phyloP scores from a whole-genome alignment of 30 jellyfish, hydroid and myxozoan genomes.

The Turritopsis dohrnii region DNA sequence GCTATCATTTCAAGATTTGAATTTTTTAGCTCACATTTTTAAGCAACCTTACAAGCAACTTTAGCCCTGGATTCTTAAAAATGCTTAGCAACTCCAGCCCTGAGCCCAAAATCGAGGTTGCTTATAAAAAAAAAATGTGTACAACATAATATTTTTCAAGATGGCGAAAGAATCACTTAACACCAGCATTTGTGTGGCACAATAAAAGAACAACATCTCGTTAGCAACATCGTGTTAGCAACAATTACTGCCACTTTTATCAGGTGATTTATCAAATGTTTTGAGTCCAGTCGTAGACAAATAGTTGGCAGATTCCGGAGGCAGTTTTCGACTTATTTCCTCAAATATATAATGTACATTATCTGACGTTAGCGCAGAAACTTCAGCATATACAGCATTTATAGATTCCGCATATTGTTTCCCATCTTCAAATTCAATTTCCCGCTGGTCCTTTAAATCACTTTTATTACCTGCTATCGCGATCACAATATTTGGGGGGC shows the following conservation, averaged over 20 bases:
- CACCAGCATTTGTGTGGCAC: background rate
- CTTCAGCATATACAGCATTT: constrained; percentile 73
- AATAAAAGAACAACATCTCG: background rate
- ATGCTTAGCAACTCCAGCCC: no score
- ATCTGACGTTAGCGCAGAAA: constrained; percentile 83
- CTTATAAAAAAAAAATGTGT: background rate
- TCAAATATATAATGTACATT: constrained; percentile 59
- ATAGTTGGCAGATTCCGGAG: constrained; percentile 25
- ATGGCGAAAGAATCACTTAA: background rate
- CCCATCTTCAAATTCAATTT: constrained; percentile 52
- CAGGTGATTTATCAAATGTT: background rate
- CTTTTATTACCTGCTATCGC: constrained; percentile 87
- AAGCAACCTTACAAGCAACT: no score
- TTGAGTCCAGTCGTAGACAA: constrained; percentile 1
- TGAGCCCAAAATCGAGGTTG: background rate
- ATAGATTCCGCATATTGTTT: constrained; percentile 62
- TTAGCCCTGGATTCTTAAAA: no score
- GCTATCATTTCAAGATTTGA: no score
- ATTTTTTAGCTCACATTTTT: no score
- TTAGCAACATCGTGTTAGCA: no score
- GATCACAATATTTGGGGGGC: constrained; percentile 68
- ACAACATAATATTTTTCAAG: background rate
- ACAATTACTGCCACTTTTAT: background rate
- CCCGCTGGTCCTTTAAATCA: constrained; percentile 64
- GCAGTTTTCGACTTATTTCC: constrained; percentile 42